A percentile compares a stretch with the other conserved stretches of the same genome.
These are phyloP conservation scores for Pristis pectinata DNA, from an alignment of 2,797 vertebrate species.

Conservation along the genomic window DNA sequence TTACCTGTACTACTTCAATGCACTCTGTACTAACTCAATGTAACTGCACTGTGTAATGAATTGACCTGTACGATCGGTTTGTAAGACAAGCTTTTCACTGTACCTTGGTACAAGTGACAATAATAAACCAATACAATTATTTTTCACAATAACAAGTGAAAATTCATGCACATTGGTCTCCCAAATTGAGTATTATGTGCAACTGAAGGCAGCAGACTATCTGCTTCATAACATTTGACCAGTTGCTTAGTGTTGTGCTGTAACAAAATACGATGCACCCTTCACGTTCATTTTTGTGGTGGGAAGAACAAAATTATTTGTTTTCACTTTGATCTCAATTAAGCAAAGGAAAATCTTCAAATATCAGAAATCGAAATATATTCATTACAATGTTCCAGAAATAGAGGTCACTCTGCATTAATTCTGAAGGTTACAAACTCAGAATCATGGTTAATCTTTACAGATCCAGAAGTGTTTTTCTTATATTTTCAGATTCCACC, in stretches of 20 bases:
- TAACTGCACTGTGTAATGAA: too few species aligned
- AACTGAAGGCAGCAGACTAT: not conserved
- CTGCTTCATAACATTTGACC: not conserved
- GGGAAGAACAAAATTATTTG: not conserved
- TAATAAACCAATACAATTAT: too few species aligned
- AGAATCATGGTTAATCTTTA: not conserved
- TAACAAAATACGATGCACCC: not conserved
- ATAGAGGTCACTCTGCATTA: not conserved
- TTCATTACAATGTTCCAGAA: not conserved
- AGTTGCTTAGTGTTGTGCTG: not conserved
- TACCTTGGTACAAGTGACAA: too few species aligned
- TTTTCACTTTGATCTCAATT: not conserved
- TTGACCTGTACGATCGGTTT: too few species aligned
- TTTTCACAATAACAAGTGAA: too few species aligned
- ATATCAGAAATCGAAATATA: not conserved
- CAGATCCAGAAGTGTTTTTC: not conserved
- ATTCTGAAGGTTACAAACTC: not conserved
- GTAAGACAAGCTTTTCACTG: too few species aligned
- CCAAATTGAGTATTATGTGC: not conserved
- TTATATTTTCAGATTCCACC: not conserved
- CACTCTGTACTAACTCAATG: too few species aligned
- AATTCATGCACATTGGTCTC: not conserved
- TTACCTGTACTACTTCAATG: too few species aligned
- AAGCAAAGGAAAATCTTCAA: not conserved
- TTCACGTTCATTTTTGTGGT: not conserved